Evolutionary conservation across 2,113 vertebrate species (phyloP).

Genomic region (Gorsachius goisagi): DNA sequence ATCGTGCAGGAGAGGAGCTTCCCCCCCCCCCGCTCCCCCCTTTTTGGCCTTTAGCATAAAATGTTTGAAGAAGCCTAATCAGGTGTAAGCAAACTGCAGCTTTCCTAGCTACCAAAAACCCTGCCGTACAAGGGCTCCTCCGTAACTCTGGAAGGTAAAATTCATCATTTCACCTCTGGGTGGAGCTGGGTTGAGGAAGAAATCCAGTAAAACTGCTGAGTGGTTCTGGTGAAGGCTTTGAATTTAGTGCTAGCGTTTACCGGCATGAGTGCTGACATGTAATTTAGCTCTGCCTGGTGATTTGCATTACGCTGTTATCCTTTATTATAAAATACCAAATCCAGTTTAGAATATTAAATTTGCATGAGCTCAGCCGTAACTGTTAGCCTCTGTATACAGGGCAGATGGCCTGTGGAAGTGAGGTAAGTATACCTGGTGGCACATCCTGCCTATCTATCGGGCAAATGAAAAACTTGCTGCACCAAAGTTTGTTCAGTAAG

Average conservation of each 20-base stretch:
- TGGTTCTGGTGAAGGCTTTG: neutral
- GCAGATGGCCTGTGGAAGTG: neutral
- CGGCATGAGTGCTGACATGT: fast-evolving
- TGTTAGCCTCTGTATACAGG: neutral
- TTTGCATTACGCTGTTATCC: neutral
- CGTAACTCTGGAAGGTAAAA: neutral
- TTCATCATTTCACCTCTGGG: neutral
- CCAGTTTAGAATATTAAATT: neutral
- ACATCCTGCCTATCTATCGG: fast-evolving
- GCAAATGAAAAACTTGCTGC: neutral
- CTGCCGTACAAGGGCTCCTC: too few species aligned
- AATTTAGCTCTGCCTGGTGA: neutral
- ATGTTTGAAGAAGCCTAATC: neutral
- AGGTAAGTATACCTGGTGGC: neutral
- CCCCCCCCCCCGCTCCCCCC: neutral
- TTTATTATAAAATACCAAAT: neutral
- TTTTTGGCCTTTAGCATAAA: neutral
- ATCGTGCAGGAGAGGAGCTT: neutral
- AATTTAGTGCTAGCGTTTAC: neutral
- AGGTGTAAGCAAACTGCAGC: neutral
- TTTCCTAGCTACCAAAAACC: neutral
- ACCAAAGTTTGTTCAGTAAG: neutral
- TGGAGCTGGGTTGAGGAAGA: neutral
- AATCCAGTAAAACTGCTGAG: neutral
- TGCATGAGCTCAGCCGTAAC: neutral